Conservation (phyloP, 2,797 vertebrate genomes). For the Oreortyx pictus region DNA sequence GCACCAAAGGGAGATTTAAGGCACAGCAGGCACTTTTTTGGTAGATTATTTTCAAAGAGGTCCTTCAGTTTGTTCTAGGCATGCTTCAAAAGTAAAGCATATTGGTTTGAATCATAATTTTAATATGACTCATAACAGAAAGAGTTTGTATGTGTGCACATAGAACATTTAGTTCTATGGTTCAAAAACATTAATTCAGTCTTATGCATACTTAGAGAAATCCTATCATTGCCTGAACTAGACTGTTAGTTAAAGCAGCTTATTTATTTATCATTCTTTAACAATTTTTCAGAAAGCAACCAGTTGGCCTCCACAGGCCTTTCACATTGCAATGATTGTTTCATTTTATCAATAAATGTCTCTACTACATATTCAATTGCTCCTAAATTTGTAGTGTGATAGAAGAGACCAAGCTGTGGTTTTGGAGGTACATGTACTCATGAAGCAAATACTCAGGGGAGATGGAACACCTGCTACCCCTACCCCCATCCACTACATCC, state of each 20-base stretch:
- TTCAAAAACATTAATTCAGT: background rate
- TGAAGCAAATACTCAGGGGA: background rate
- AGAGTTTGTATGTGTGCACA: background rate
- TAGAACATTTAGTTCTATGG: background rate
- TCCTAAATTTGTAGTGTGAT: background rate
- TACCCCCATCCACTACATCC: background rate
- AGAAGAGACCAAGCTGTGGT: background rate
- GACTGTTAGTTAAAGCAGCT: background rate
- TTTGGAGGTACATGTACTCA: background rate
- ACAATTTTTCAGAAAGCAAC: background rate
- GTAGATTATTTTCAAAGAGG: background rate
- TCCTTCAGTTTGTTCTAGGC: background rate
- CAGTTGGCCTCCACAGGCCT: background rate
- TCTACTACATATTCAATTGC: background rate
- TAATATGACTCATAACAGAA: background rate
- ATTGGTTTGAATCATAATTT: background rate
- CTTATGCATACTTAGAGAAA: background rate
- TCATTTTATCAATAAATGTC: background rate
- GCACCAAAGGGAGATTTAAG: constrained; percentile 18
- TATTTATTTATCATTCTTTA: background rate
- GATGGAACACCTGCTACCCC: background rate
- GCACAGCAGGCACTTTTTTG: background rate
- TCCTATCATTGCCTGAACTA: background rate
- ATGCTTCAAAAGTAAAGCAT: background rate
- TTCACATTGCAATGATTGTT: background rate